Evolutionary conservation across 2,797 vertebrate genomes (phyloP).

Genomic region (Podarcis siculus): DNA sequence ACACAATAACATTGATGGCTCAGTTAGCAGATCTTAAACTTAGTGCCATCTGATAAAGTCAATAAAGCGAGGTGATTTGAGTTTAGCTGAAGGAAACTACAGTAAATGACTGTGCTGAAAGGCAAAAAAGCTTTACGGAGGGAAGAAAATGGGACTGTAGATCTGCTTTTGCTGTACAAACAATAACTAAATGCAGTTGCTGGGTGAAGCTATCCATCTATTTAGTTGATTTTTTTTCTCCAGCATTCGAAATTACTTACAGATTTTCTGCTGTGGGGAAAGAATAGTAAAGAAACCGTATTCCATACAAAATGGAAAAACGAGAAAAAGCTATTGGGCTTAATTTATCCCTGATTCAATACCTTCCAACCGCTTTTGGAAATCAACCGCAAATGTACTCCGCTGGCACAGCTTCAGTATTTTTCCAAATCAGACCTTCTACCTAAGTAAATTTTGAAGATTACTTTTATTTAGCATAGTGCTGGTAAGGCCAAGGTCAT

Average conservation of each 20-base stretch:
- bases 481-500: too few species aligned
- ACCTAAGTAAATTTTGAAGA: background rate
- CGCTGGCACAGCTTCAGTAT: background rate
- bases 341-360: conserved; percentile 17
- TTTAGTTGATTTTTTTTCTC: conserved; percentile 31
- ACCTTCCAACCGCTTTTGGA: background rate
- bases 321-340: conserved; percentile 51
- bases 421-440: background rate
- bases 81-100: conserved; percentile 17
- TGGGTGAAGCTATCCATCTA: conserved; percentile 55
- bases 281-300: conserved; percentile 53
- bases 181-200: conserved; percentile 34
- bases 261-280: conserved; percentile 62
- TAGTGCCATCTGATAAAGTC: conserved; percentile 47
- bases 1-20: conserved; percentile 7
- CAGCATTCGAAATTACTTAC: conserved; percentile 58
- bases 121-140: conserved; percentile 4
- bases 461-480: background rate
- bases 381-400: background rate
- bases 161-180: conserved; percentile 30
- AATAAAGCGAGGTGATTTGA: conserved; percentile 38
- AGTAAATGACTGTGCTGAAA: conserved; percentile 24
- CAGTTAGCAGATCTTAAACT: conserved; percentile 27
- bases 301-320: conserved; percentile 51
- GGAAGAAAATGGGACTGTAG: background rate